These are phyloP conservation scores for Pachymerium ferrugineum DNA, from an alignment of 2,888 invertebrate species.

Conservation along the genomic window DNA sequence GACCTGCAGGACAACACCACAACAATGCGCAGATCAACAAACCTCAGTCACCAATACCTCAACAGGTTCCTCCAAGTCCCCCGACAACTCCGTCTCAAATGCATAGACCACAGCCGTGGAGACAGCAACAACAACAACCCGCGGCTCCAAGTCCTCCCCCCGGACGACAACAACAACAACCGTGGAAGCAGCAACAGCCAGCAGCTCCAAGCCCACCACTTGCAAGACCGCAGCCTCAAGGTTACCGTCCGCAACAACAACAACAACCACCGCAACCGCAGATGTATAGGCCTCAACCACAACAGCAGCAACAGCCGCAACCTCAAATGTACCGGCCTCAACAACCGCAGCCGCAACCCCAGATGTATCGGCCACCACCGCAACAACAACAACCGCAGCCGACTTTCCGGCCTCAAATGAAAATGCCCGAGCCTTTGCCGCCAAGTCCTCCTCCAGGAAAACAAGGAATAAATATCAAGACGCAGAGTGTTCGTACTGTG, in stretches of 20 bases:
- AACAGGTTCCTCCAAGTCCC: not conserved
- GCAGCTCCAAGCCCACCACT: slow-evolving; percentile 34
- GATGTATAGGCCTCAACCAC: slow-evolving; percentile 36
- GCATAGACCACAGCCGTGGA: not conserved
- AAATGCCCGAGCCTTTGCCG: too few relatives aligned
- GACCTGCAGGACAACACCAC: not conserved
- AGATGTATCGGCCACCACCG: slow-evolving; percentile 36
- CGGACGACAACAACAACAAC: slow-evolving; percentile 54
- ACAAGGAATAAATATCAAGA: slow-evolving; percentile 11
- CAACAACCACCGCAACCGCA: slow-evolving; percentile 47
- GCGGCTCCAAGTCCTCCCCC: slow-evolving; percentile 40
- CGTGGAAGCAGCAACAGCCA: slow-evolving; percentile 39
- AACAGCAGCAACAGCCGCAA: slow-evolving; percentile 7
- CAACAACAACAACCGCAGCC: slow-evolving; percentile 30
- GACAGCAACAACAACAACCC: slow-evolving; percentile 7
- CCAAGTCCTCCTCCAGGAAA: not conserved
- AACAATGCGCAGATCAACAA: not conserved
- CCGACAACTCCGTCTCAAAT: not conserved
- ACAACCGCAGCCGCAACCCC: slow-evolving; percentile 48
- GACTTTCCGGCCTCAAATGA: too few relatives aligned
- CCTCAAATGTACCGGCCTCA: slow-evolving; percentile 50
- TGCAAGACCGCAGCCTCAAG: not conserved
- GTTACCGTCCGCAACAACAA: slow-evolving; percentile 51
- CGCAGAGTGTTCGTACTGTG: slow-evolving; percentile 28
- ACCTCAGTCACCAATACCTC: slow-evolving; percentile 23